Evolutionary conservation across 2,888 invertebrate genomes (phyloP).

Genomic region (Clistopyga incitator): DNA sequence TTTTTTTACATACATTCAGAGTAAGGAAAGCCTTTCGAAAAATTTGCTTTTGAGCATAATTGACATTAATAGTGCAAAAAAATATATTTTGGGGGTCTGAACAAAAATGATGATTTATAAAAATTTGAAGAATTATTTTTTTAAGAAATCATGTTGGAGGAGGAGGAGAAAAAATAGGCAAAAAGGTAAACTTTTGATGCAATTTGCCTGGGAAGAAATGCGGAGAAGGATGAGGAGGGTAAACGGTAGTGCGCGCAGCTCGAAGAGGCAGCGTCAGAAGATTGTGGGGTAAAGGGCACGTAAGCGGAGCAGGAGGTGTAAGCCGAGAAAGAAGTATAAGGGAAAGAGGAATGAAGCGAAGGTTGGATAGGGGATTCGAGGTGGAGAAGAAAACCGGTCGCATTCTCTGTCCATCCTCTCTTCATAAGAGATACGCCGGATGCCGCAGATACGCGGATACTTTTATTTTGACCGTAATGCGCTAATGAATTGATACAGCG

Average conservation of each 20-base stretch:
- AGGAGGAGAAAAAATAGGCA: background rate
- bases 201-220: slow-evolving; percentile 7
- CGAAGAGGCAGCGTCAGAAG: slow-evolving; percentile 17
- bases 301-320: slow-evolving; percentile 55
- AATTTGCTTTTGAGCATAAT: no score
- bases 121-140: no score
- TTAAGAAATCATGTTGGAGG: background rate
- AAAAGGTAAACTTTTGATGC: background rate
- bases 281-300: slow-evolving; percentile 54
- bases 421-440: slow-evolving; percentile 77
- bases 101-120: no score
- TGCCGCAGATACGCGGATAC: slow-evolving; percentile 79
- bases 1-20: no score
- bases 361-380: slow-evolving; percentile 63
- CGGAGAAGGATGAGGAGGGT: slow-evolving; percentile 17
- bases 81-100: no score
- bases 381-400: slow-evolving; percentile 76
- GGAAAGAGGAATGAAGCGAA: slow-evolving; percentile 58
- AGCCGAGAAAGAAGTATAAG: slow-evolving; percentile 50
- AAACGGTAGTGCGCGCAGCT: slow-evolving; percentile 49
- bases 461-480: slow-evolving; percentile 80
- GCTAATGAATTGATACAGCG: slow-evolving; percentile 82
- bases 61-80: no score
- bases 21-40: no score
- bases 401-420: slow-evolving; percentile 70